phyloP scores from a whole-genome alignment of 2,113 vertebrate species.

The Lynx canadensis region DNA sequence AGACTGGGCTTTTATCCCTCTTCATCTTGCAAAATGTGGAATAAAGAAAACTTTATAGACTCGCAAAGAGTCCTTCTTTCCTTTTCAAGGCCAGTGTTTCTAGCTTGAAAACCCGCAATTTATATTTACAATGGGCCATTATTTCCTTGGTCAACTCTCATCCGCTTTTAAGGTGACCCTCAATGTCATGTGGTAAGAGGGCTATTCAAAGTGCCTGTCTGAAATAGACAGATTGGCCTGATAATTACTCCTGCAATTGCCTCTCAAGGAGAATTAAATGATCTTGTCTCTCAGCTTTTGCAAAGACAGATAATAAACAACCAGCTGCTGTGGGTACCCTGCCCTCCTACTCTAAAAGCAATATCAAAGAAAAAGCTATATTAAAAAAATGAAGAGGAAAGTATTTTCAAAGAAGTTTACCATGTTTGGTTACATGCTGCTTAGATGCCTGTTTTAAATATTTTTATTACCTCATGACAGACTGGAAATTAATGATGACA shows the following conservation, averaged over 20 bases:
- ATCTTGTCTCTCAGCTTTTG: conserved; percentile 64
- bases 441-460: conserved; percentile 57
- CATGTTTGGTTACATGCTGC: not conserved
- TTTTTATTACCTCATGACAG: conserved; percentile 16
- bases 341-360: not conserved
- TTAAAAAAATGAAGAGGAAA: not conserved
- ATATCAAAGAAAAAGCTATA: not conserved
- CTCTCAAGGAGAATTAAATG: conserved; percentile 74
- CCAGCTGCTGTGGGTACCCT: not conserved
- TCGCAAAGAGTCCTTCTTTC: not conserved
- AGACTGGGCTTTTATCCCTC: not conserved
- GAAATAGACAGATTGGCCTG: conserved; percentile 74
- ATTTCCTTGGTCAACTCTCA: not conserved
- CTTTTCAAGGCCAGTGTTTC: not conserved
- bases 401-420: not conserved
- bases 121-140: not conserved
- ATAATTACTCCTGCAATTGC: conserved; percentile 71
- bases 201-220: not conserved
- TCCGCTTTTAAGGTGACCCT: not conserved
- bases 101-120: not conserved
- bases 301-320: conserved; percentile 71
- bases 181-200: not conserved
- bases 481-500: conserved; percentile 62
- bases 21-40: not conserved
- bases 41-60: not conserved